A percentile compares a stretch with the other conserved stretches of the same genome.
phyloP scores from a whole-genome alignment of 2,797 vertebrate genomes.

The Chloroceryle inda region DNA sequence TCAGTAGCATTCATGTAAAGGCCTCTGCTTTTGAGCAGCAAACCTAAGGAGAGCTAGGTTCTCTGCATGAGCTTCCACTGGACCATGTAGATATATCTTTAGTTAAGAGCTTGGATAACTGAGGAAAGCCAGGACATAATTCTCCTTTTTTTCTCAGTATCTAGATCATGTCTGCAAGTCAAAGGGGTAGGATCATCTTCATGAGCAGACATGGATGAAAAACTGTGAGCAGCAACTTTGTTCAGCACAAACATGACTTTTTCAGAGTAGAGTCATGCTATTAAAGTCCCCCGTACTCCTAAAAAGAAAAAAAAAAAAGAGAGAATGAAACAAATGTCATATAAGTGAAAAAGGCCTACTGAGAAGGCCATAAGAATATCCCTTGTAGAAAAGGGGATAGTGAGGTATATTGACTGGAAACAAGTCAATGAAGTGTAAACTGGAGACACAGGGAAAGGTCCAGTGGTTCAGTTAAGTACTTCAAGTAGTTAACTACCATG shows the following conservation, averaged over 20 bases:
- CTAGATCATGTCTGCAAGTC: not conserved
- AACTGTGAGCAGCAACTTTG: not conserved
- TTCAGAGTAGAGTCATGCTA: not conserved
- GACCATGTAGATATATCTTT: not conserved
- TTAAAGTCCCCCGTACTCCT: not conserved
- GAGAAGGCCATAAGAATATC: not conserved
- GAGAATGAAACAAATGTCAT: not conserved
- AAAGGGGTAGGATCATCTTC: not conserved
- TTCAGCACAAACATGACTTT: not conserved
- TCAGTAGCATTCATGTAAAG: not conserved
- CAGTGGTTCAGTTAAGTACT: not conserved
- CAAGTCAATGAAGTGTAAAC: not conserved
- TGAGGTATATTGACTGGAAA: accelerated
- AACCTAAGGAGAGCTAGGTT: not conserved
- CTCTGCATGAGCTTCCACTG: not conserved
- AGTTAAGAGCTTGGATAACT: not conserved
- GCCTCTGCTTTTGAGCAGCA: not conserved
- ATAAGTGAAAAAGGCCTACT: not conserved
- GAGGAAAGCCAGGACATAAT: not conserved
- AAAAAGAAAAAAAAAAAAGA: not conserved
- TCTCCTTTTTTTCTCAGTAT: not conserved
- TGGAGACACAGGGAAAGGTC: not conserved
- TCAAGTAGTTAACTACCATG: not conserved
- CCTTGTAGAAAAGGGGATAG: not conserved
- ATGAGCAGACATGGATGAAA: not conserved